A percentile compares a stretch with the other conserved stretches of the same genome.
These are phyloP conservation scores for Bombus superbus DNA, from an alignment of 1,140 invertebrate genomes.

Conservation along the genomic window DNA sequence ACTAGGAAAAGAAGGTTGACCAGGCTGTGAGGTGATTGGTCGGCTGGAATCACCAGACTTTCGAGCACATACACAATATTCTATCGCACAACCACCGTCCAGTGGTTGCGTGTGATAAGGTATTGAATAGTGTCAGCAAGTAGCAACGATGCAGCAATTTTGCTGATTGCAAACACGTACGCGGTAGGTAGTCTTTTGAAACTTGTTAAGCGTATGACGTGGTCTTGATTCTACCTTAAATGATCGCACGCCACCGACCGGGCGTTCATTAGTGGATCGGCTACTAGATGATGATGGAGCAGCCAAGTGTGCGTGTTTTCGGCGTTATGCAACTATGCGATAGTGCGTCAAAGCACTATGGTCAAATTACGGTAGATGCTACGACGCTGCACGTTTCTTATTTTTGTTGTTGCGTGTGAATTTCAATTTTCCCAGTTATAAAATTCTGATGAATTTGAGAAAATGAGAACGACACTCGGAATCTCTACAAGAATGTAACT, in stretches of 20 bases:
- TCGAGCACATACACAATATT: background rate
- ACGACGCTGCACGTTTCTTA: background rate
- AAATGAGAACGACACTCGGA: background rate
- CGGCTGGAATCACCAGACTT: slow-evolving; percentile 15
- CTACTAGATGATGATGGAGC: background rate
- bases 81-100: background rate
- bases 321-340: background rate
- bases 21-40: background rate
- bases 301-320: background rate
- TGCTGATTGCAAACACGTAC: background rate
- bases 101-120: background rate
- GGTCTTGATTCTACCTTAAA: slow-evolving; percentile 3
- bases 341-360: background rate
- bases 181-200: background rate
- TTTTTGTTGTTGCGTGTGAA: background rate
- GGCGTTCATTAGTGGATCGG: background rate
- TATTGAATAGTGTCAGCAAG: background rate
- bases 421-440: background rate
- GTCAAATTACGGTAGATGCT: background rate
- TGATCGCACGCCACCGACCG: background rate
- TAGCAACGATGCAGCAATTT: slow-evolving; percentile 4
- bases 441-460: background rate
- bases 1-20: background rate
- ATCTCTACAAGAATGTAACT: background rate
- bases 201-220: slow-evolving; percentile 6